Base-by-base conservation (phyloP, 2,113 vertebrate genomes). In the Typhlomys cinereus region DNA sequence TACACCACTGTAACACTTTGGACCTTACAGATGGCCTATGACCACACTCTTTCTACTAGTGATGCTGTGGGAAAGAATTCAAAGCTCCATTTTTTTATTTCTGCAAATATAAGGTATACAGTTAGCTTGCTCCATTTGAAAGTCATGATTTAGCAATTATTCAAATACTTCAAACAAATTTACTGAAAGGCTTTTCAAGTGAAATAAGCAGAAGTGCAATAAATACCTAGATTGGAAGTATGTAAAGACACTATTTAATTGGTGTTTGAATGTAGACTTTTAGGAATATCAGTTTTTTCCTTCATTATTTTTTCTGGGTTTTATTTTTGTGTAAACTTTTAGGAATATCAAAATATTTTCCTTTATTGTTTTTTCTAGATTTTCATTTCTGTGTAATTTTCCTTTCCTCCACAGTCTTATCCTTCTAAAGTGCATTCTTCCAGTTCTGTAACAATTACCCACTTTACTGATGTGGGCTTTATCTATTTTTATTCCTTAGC, bases 401-500 rank as follows among this genome's bases (percentile, higher is more conserved):
- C 36, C 64, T 90, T 90, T 76, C 79, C 27, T 85, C 83, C 13
- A 84, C 12, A 64, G 25, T 85, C 59, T 78, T 89, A 64, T 85
- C 92, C 94, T 96, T 69, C 61, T 89, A 41, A 95, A 79, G 80
- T 85, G 44, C 1, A n/a, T n/a, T n/a, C 81, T 70, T 62, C 74
- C 59, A 48, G 59, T 91, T 94, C 41, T 70, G 87, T 1, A 1
- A 95, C 39, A 96, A 89, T 93, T 95, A 92, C 71, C 85, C 83
- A 92, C 67, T 93, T 95, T 96, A 54, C 48, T 52, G 93, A n/a
- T 84, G 70, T 95, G 76, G 20, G 11, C 84, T 66, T 95, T 80
- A 91, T 79, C 36, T 90, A 29, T 93, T 96, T 84, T 52, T 94
- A 88, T 87, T 79, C 85, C 50, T 73, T 92, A 95, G 9, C 76